These are phyloP conservation scores for Keiferia lycopersicella DNA, from an alignment of 2,888 invertebrate genomes.

Conservation along the genomic window DNA sequence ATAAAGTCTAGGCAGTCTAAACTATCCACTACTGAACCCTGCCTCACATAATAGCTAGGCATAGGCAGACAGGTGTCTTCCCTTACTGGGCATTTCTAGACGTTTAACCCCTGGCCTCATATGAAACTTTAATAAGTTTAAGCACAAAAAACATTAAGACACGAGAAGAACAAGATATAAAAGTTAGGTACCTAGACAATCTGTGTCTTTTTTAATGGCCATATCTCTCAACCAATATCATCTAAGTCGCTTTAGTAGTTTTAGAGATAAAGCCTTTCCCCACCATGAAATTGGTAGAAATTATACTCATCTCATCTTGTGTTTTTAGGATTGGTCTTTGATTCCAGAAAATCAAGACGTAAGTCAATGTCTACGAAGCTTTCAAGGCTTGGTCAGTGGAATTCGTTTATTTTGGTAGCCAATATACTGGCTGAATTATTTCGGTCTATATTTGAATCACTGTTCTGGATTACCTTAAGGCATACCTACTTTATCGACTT, in stretches of 20 bases:
- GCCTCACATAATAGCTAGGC: conserved; percentile 43
- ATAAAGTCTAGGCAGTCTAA: conserved; percentile 36
- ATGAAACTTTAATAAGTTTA: too few species aligned
- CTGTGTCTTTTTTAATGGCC: too few species aligned
- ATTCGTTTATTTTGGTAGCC: conserved; percentile 25
- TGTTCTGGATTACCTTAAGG: background rate
- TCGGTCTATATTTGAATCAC: background rate
- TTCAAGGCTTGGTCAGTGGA: conserved; percentile 15
- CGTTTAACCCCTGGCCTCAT: too few species aligned
- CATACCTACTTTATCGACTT: background rate
- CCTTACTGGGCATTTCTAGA: background rate
- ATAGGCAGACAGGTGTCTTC: conserved; percentile 11
- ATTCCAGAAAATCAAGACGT: conserved; percentile 26
- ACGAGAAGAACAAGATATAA: too few species aligned
- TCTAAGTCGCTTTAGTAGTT: too few species aligned
- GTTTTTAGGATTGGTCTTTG: too few species aligned
- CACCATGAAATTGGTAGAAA: too few species aligned
- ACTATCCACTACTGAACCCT: conserved; percentile 38
- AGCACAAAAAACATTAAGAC: too few species aligned
- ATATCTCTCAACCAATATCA: too few species aligned
- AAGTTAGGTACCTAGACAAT: too few species aligned
- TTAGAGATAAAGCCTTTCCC: too few species aligned
- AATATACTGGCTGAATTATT: conserved; percentile 10
- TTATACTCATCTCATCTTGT: too few species aligned
- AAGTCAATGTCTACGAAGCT: conserved; percentile 10